Base-by-base conservation (phyloP, 2,888 invertebrate species). In the Noctua janthe region DNA sequence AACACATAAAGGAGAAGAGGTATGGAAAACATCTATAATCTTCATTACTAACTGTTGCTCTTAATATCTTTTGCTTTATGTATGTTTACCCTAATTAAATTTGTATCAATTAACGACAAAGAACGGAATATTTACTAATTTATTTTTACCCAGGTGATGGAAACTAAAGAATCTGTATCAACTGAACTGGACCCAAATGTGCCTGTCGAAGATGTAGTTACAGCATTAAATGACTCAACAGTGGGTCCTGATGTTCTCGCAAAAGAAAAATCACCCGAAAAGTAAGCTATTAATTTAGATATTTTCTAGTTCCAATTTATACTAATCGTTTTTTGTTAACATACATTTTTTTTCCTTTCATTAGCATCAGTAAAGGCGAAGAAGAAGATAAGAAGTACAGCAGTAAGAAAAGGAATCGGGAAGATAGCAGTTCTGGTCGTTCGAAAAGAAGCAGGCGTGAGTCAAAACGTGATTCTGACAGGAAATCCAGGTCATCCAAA, bases 1-100 rank as follows among this genome's bases (percentile, higher is more conserved):
- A 95, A 99, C 99, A 2, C 99, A 99, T 94, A 99, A 99, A 96
- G 99, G 99, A 71, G 99, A 98, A 94, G 98, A 98, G 94, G 97
- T 69, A 69, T 47, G 15, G 69, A 47, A 47, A 69, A 47, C 49
- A 29, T 47, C n/a, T 69, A n/a, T 69, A 15, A n/a, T 47, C 8
- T 10, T 47, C 11, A 39, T 39, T 66, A 66, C 8, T n/a, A 69
- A 67, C 43, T n/a, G n/a, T 15, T 15, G 69, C 4, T 54, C 54
- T 54, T 54, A 54, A 8, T 54, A 62, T 62, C 17, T 35, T 64
- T 64, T 35, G 29, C 15, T 29, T 62, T 5, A 39, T 39, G 39
- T 5, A 39, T 39, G 39, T 39, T 29, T 15, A 15, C 29, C 29
- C 15, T 29, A 62, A 62, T 62, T 62, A 62, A 62, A 29, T 62